Percentiles rank a stretch among this genome's conserved stretches.
Conservation (phyloP, 2,888 invertebrate species). For the Drosophila robusta region DNA sequence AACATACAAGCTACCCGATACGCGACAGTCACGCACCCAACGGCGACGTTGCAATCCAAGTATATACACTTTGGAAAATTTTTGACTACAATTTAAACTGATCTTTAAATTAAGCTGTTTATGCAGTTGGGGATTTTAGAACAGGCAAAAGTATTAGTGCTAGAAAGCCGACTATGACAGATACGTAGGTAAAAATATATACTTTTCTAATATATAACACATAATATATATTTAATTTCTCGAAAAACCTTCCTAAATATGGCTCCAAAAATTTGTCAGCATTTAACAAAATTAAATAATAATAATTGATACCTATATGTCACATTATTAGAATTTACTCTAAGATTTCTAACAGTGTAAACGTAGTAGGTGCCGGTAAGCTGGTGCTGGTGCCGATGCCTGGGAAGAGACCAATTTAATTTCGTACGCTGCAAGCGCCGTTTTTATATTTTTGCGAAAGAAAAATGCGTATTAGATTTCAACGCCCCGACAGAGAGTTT, state of each 20-base stretch:
- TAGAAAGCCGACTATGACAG: too few species aligned
- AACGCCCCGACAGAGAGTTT: constrained; percentile 34
- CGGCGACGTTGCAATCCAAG: constrained; percentile 17
- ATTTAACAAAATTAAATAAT: too few species aligned
- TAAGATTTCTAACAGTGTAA: not conserved
- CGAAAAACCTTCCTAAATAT: too few species aligned
- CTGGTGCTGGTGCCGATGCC: constrained; percentile 19
- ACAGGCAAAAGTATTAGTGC: too few species aligned
- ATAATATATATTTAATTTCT: too few species aligned
- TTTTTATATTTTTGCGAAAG: constrained; percentile 39
- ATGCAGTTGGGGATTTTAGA: too few species aligned
- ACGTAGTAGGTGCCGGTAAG: not conserved
- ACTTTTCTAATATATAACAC: too few species aligned
- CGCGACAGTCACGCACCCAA: constrained; percentile 45
- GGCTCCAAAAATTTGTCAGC: too few species aligned
- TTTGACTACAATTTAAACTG: not conserved
- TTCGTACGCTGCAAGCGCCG: constrained; percentile 37
- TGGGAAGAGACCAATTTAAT: constrained; percentile 62
- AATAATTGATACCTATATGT: too few species aligned
- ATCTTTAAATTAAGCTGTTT: too few species aligned
- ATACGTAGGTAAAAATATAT: too few species aligned
- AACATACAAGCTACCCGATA: constrained; percentile 55
- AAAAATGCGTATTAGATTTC: constrained; percentile 74
- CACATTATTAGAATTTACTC: too few species aligned
- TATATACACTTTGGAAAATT: constrained; percentile 5